These are phyloP conservation scores for Semaprochilodus insignis DNA, from an alignment of 2,797 vertebrate species.

Conservation along the genomic window DNA sequence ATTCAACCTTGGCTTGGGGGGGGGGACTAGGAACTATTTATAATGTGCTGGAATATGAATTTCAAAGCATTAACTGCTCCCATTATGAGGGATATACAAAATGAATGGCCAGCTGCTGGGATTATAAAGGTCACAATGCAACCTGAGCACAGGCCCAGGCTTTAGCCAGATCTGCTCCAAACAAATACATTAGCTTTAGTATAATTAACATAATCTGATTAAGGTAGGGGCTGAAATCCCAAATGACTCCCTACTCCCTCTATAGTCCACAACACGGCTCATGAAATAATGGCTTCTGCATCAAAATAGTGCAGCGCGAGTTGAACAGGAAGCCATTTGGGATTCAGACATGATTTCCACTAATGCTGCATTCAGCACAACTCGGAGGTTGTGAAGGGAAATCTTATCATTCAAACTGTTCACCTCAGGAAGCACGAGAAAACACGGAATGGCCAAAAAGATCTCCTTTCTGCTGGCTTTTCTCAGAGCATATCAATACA, in stretches of 20 bases:
- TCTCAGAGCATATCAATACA: background rate
- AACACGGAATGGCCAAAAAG: background rate
- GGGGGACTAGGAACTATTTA: conserved; percentile 3
- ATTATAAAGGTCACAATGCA: background rate
- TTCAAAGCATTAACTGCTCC: conserved; percentile 1
- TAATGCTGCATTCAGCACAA: background rate
- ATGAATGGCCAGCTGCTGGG: conserved; percentile 4
- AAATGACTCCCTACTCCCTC: background rate
- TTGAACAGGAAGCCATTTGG: background rate
- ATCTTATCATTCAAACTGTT: background rate
- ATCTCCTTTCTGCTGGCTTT: background rate
- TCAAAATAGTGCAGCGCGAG: background rate
- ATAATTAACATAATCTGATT: conserved; percentile 27
- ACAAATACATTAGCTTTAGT: conserved; percentile 3
- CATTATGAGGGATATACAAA: conserved; percentile 7
- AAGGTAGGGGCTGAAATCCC: background rate
- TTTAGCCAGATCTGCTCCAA: background rate
- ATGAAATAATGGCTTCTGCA: background rate
- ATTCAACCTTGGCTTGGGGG: conserved; percentile 13
- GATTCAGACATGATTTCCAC: background rate
- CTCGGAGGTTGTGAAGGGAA: background rate
- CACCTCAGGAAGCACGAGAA: background rate
- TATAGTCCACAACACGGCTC: background rate
- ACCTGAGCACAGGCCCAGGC: background rate
- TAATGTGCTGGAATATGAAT: conserved; percentile 36